Evolutionary conservation across 2,888 invertebrate genomes (phyloP).

Genomic region (Mycalesis mineus): DNA sequence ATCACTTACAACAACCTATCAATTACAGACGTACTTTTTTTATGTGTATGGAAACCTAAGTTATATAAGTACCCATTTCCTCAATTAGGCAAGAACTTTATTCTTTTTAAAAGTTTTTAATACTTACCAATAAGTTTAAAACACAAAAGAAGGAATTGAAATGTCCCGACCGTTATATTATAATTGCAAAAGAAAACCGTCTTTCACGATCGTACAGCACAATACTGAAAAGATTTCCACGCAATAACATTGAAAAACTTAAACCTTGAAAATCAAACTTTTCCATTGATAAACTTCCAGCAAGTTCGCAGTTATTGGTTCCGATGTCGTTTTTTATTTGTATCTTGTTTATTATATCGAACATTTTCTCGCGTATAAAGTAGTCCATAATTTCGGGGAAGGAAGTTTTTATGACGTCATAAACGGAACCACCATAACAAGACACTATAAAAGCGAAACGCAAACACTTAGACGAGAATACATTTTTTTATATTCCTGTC

Average conservation of each 20-base stretch:
- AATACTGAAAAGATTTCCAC: not conserved
- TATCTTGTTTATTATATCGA: slow-evolving; percentile 11
- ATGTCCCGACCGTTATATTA: not conserved
- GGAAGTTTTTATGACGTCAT: slow-evolving; percentile 26
- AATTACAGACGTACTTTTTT: too few species aligned
- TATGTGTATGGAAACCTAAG: too few species aligned
- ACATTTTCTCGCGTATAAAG: slow-evolving; percentile 18
- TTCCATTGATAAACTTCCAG: not conserved
- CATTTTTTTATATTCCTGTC: slow-evolving; percentile 17
- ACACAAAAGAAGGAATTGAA: not conserved
- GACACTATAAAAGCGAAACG: slow-evolving; percentile 24
- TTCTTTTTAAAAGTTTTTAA: too few species aligned
- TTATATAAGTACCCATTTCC: too few species aligned
- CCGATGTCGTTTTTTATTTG: not conserved
- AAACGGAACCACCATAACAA: slow-evolving; percentile 28
- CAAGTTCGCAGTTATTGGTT: not conserved
- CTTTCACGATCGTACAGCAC: not conserved
- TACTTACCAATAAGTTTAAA: too few species aligned
- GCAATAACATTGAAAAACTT: not conserved
- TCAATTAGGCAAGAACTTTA: too few species aligned
- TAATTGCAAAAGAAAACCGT: not conserved
- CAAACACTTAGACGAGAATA: slow-evolving; percentile 22
- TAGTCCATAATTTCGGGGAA: slow-evolving; percentile 17
- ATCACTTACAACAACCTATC: too few species aligned
- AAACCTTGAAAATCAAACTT: slow-evolving; percentile 1